phyloP scores from a whole-genome alignment of 1,140 invertebrate species.

The Ctenoplectra terminalis region DNA sequence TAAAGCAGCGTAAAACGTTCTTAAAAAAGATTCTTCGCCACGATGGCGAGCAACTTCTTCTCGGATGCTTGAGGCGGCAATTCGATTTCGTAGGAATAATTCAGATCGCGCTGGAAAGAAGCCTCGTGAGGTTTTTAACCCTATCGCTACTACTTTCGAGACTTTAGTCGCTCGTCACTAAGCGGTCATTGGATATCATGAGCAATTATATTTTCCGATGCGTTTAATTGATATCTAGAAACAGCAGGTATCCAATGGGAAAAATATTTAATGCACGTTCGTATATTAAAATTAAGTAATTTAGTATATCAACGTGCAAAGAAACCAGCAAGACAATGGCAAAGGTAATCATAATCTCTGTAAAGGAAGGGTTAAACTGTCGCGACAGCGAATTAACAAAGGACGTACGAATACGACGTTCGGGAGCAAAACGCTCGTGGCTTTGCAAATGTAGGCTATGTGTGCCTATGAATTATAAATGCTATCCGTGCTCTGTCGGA shows the following conservation, averaged over 20 bases:
- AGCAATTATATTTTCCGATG: too few species aligned
- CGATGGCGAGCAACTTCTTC: constrained; percentile 21
- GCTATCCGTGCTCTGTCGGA: background rate
- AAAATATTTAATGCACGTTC: too few species aligned
- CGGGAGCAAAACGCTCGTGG: background rate
- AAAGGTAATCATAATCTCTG: too few species aligned
- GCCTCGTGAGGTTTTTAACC: background rate
- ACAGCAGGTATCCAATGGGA: too few species aligned
- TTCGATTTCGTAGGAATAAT: constrained; percentile 33
- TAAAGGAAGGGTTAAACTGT: too few species aligned
- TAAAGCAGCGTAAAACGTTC: constrained; percentile 48
- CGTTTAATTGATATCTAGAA: too few species aligned
- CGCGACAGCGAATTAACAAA: background rate
- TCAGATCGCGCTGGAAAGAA: background rate
- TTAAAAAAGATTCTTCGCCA: constrained; percentile 25
- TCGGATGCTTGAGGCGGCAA: constrained; percentile 22
- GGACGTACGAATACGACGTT: background rate
- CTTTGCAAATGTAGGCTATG: constrained; percentile 17
- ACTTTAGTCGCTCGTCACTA: too few species aligned
- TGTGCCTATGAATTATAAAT: constrained; percentile 20
- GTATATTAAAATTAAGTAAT: too few species aligned
- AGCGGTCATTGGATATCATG: too few species aligned
- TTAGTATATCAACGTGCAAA: too few species aligned
- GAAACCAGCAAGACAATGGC: too few species aligned
- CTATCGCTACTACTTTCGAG: too few species aligned